Conservation (phyloP, 1,140 invertebrate genomes). For the Melitaea cinxia region DNA sequence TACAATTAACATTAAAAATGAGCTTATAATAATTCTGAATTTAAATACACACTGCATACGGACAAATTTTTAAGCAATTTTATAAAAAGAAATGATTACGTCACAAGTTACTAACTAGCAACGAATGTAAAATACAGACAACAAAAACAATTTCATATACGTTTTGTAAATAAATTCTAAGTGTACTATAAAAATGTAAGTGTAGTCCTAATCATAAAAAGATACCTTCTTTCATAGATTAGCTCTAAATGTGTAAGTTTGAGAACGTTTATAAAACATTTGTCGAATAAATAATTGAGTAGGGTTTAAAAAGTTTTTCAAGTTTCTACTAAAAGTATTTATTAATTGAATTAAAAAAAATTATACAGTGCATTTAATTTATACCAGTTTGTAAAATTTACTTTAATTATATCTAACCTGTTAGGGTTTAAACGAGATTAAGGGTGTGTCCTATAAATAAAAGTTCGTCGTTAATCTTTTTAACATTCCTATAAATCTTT, state of each 20-base stretch:
- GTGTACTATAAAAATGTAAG: background rate
- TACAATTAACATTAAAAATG: background rate
- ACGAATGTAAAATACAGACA: constrained; percentile 1
- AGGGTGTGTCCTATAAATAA: background rate
- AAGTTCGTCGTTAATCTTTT: background rate
- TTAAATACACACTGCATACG: constrained; percentile 1
- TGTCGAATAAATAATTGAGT: background rate
- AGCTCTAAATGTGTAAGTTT: background rate
- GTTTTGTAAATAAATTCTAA: constrained; percentile 8
- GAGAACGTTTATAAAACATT: background rate
- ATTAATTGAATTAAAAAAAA: background rate
- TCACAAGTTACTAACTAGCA: constrained; percentile 8
- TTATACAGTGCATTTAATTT: background rate
- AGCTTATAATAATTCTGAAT: constrained; percentile 2
- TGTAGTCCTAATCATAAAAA: background rate
- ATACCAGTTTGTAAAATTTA: background rate
- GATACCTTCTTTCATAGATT: background rate
- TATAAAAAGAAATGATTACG: background rate
- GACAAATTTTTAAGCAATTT: background rate
- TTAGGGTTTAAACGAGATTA: too few species aligned
- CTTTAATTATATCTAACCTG: background rate
- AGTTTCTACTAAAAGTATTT: background rate
- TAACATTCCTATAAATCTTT: constrained; percentile 18
- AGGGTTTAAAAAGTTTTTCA: background rate
- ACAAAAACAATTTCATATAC: background rate